Base-by-base conservation (phyloP, 1,140 invertebrate species). In the Nasonia vitripennis region DNA sequence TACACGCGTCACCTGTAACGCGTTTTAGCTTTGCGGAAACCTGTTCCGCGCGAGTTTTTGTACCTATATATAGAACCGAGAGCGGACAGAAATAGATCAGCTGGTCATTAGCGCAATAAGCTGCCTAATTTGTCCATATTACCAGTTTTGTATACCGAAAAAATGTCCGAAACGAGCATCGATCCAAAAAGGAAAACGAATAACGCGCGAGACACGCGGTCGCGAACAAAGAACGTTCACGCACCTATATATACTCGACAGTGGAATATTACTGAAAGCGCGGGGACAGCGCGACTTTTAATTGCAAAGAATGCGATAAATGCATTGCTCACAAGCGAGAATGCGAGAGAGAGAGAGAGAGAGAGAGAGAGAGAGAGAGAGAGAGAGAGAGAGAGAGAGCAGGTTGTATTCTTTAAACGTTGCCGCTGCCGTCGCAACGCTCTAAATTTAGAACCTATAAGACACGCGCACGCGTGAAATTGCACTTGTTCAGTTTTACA, bases 291-390 rank as follows among this genome's bases (percentile, higher is more conserved):
- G 27, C 68, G 51, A 51, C 62, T 71, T 51, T 37, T 70, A 78
- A 84, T 70, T 78, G n/a, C 82, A n/a, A 84, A 78, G 73, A 83
- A 83, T 83, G 81, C 74, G 34, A 48, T 78, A 83, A 78, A 83
- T 75, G 73, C 81, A 77, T 83, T 75, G 23, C 48, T 23, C 45
- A 12, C 41, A 62, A 68, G 23, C 37, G 27, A 75, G 51, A 83
- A 6, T 37, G 51, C 14, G 20, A 83, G 55, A 45, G 9, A 14
- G 71, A 2, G 27, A 45, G 9, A 14, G 71, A 48, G 71, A 11
- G 27, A 45, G 9, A 14, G 71, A 48, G 71, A 11, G 27, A 45
- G 9, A 14, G 20, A 83, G 55, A 45, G 9, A 14, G 70, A 1
- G 27, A 27, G 20, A 83, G 55, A 45, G 9, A 14, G 70, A 0